These are phyloP conservation scores for Sialis fuliginosa DNA, from an alignment of 2,888 invertebrate genomes.

Conservation along the genomic window DNA sequence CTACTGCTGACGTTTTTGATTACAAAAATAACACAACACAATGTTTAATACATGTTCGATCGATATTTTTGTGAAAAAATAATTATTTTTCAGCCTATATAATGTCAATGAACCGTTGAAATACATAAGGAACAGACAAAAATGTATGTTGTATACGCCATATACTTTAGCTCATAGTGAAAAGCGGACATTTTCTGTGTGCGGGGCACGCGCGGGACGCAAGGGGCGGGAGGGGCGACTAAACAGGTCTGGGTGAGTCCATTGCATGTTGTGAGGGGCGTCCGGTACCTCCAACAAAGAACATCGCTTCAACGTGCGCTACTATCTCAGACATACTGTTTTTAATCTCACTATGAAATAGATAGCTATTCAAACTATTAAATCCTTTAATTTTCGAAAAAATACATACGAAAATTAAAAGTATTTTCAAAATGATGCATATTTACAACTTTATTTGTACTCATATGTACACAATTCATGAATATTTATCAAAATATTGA, in stretches of 20 bases:
- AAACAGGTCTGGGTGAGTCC: conserved; percentile 29
- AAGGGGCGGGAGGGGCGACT: conserved; percentile 20
- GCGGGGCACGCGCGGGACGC: conserved; percentile 22
- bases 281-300: conserved; percentile 4
- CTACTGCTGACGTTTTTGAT: too few species aligned
- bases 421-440: too few species aligned
- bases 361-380: too few species aligned
- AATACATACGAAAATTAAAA: too few species aligned
- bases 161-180: conserved; percentile 10
- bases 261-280: conserved; percentile 21
- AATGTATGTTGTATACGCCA: conserved; percentile 7
- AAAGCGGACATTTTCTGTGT: conserved; percentile 22
- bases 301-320: conserved; percentile 4
- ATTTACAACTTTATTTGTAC: too few species aligned
- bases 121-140: conserved; percentile 9
- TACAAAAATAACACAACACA: too few species aligned
- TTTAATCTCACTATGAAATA: too few species aligned
- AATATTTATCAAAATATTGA: too few species aligned
- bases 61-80: conserved; percentile 3
- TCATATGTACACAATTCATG: too few species aligned
- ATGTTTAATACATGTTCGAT: too few species aligned
- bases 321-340: conserved; percentile 15
- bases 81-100: conserved; percentile 3
- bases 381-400: too few species aligned
- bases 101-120: conserved; percentile 11